These are phyloP conservation scores for Copidosoma aretas DNA, from an alignment of 2,888 invertebrate species.

Conservation along the genomic window DNA sequence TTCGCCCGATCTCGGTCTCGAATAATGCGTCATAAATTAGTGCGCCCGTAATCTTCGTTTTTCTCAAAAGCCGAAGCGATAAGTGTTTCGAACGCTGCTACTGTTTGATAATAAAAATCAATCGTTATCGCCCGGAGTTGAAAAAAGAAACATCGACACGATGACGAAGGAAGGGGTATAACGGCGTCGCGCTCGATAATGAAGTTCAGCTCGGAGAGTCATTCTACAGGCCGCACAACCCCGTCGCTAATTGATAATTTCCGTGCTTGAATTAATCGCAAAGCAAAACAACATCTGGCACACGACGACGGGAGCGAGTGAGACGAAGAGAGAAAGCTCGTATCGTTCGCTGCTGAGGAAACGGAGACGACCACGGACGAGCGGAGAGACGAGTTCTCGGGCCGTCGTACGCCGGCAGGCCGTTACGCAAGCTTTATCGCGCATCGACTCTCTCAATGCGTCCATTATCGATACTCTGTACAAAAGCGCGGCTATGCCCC, in stretches of 20 bases:
- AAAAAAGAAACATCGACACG: conserved; percentile 10
- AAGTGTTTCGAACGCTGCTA: conserved; percentile 55
- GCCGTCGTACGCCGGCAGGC: conserved; percentile 22
- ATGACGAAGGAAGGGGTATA: neutral
- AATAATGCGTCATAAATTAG: too few relatives aligned
- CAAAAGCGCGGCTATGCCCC: conserved; percentile 47
- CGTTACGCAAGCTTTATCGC: conserved; percentile 42
- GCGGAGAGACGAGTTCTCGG: neutral
- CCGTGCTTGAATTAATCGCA: conserved; percentile 33
- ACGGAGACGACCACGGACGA: neutral
- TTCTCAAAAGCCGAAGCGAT: too few relatives aligned
- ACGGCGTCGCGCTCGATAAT: too few relatives aligned
- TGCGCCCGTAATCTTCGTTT: too few relatives aligned
- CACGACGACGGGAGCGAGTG: conserved; percentile 24
- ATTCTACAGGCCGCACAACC: too few relatives aligned
- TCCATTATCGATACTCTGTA: conserved; percentile 53
- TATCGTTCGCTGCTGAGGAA: too few relatives aligned
- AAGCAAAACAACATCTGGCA: conserved; percentile 5
- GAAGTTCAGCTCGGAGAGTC: too few relatives aligned
- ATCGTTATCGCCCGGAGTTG: conserved; percentile 31
- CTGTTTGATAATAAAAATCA: conserved; percentile 10
- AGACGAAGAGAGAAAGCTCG: conserved; percentile 10
- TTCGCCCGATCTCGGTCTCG: too few relatives aligned
- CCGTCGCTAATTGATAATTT: conserved; percentile 33
- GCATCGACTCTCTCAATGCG: conserved; percentile 42